These are phyloP conservation scores for Eulithis prunata DNA, from an alignment of 2,888 invertebrate species.

Conservation along the genomic window DNA sequence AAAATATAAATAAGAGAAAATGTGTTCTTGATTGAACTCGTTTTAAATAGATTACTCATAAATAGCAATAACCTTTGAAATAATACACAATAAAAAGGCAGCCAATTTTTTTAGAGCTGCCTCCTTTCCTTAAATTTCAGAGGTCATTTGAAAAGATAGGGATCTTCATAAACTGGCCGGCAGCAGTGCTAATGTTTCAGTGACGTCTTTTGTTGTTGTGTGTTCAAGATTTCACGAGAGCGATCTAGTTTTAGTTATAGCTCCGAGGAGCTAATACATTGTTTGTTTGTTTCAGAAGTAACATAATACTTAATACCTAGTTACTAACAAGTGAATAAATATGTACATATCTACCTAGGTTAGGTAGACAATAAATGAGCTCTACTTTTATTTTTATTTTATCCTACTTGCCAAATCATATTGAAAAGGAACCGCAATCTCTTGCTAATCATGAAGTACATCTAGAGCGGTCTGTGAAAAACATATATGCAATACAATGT, in stretches of 20 bases:
- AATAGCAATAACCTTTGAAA: constrained; percentile 42
- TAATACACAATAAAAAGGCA: constrained; percentile 36
- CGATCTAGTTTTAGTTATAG: constrained; percentile 51
- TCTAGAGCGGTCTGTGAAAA: too few relatives aligned
- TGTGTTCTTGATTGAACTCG: constrained; percentile 5
- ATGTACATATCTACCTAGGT: too few relatives aligned
- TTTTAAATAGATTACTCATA: constrained; percentile 32
- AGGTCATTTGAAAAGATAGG: constrained; percentile 10
- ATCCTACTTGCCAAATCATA: too few relatives aligned
- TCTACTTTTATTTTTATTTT: too few relatives aligned
- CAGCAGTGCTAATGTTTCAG: constrained; percentile 17
- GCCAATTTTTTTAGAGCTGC: constrained; percentile 38
- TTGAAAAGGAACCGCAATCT: too few relatives aligned
- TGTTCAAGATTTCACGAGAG: constrained; percentile 49
- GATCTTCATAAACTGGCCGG: constrained; percentile 32
- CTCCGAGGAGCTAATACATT: constrained; percentile 23
- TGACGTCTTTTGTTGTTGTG: constrained; percentile 41
- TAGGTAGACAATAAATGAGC: too few relatives aligned
- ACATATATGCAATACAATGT: too few relatives aligned
- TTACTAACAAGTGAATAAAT: neutral
- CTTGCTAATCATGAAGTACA: too few relatives aligned
- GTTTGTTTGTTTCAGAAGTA: constrained; percentile 37
- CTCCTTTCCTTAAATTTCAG: neutral
- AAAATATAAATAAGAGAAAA: neutral
- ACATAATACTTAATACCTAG: constrained; percentile 1